These are phyloP conservation scores for Lordiphosa collinella DNA, from an alignment of 1,140 invertebrate genomes.

Conservation along the genomic window DNA sequence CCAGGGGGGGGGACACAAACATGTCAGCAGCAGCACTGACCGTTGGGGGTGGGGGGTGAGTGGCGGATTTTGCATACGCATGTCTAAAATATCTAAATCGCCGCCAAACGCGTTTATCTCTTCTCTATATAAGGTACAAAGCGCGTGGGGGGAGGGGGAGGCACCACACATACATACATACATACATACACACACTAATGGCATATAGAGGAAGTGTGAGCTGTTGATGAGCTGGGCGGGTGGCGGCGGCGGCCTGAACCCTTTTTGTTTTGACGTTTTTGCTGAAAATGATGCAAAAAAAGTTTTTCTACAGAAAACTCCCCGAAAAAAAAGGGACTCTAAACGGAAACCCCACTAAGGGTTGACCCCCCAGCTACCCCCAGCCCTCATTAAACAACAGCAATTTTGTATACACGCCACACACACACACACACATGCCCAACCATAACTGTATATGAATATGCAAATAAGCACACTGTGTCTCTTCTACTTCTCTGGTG, in stretches of 20 bases:
- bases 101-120: constrained; percentile 51
- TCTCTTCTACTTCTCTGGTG: constrained; percentile 15
- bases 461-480: constrained; percentile 54
- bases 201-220: background rate
- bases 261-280: constrained; percentile 59
- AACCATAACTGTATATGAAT: constrained; percentile 40
- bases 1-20: constrained; percentile 3
- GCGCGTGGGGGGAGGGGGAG: too few relatives aligned
- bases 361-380: constrained; percentile 16
- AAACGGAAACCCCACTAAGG: constrained; percentile 28
- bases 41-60: background rate
- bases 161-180: too few relatives aligned
- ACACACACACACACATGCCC: background rate
- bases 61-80: constrained; percentile 37
- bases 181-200: constrained; percentile 13
- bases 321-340: constrained; percentile 12
- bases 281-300: constrained; percentile 49
- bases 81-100: constrained; percentile 76
- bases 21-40: constrained; percentile 51
- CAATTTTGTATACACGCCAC: constrained; percentile 25
- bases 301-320: constrained; percentile 69
- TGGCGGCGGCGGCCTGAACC: constrained; percentile 31
- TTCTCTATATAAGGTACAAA: background rate
- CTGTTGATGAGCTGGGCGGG: background rate
- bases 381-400: constrained; percentile 49